These are phyloP conservation scores for Halichondria panicea DNA, from an alignment of 37 sponge, comb jelly and placozoan species.

Conservation along the genomic window DNA sequence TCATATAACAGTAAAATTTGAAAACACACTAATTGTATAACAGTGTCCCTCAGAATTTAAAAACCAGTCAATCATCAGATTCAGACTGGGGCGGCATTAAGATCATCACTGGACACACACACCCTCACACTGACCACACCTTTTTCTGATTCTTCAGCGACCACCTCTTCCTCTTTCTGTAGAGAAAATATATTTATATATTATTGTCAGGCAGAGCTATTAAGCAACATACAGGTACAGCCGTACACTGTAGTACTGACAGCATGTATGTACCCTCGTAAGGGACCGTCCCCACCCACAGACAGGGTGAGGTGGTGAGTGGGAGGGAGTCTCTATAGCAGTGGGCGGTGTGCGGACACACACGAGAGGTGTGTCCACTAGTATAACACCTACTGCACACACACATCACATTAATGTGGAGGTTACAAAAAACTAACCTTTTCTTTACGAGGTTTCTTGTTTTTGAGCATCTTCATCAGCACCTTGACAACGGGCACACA, in stretches of 20 bases:
- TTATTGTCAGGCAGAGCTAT: no score
- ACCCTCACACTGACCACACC: no score
- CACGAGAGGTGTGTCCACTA: background rate
- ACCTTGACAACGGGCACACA: slow-evolving; percentile 9
- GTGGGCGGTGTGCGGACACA: background rate
- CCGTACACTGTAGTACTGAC: background rate
- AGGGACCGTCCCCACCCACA: slow-evolving; percentile 30
- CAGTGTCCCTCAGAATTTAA: background rate
- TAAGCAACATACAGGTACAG: background rate
- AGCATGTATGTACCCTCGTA: slow-evolving; percentile 5
- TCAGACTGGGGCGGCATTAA: background rate
- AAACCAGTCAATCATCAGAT: background rate
- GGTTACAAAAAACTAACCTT: slow-evolving; percentile 1
- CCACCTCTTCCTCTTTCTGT: no score
- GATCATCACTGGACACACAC: background rate
- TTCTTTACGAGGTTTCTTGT: slow-evolving; percentile 26
- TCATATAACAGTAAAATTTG: no score
- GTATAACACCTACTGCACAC: background rate
- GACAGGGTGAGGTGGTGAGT: slow-evolving; percentile 32
- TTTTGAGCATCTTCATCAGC: slow-evolving; percentile 36
- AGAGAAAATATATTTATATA: no score
- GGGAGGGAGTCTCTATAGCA: slow-evolving; percentile 5
- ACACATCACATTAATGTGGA: background rate
- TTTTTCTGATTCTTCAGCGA: no score
- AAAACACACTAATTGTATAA: background rate